These are phyloP conservation scores for Lucilia cuprina DNA, from an alignment of 1,140 invertebrate species.

Conservation along the genomic window DNA sequence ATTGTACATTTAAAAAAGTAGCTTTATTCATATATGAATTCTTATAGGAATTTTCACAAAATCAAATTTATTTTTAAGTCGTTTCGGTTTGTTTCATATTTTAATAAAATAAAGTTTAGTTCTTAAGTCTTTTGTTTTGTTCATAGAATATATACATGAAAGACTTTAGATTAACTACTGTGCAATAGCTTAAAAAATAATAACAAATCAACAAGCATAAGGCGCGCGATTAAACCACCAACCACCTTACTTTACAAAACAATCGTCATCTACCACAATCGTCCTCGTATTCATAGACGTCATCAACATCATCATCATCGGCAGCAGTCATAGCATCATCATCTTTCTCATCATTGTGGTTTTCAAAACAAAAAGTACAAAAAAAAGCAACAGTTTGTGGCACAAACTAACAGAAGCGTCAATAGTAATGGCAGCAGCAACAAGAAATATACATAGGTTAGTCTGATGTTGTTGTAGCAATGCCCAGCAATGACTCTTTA, in stretches of 20 bases:
- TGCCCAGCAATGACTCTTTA: not conserved
- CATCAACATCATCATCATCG: not conserved
- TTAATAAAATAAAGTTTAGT: too few relatives aligned
- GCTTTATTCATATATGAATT: too few relatives aligned
- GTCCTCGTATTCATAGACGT: not conserved
- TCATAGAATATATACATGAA: too few relatives aligned
- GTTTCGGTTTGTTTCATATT: too few relatives aligned
- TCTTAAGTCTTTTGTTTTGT: too few relatives aligned
- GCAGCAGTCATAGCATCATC: not conserved
- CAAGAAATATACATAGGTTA: not conserved
- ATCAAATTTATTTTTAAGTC: too few relatives aligned
- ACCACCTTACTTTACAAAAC: not conserved
- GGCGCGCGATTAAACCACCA: not conserved
- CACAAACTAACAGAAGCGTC: conserved; percentile 9
- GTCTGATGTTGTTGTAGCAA: not conserved
- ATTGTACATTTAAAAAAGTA: too few relatives aligned
- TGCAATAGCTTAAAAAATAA: too few relatives aligned
- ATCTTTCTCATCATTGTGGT: not conserved
- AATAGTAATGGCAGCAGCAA: not conserved
- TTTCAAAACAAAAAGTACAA: not conserved
- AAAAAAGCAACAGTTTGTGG: not conserved
- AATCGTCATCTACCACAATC: not conserved
- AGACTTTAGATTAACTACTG: too few relatives aligned
- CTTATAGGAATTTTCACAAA: too few relatives aligned
- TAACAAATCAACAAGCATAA: too few relatives aligned